Conservation (phyloP, 2,113 vertebrate genomes). For the Vulpes ferrilata region DNA sequence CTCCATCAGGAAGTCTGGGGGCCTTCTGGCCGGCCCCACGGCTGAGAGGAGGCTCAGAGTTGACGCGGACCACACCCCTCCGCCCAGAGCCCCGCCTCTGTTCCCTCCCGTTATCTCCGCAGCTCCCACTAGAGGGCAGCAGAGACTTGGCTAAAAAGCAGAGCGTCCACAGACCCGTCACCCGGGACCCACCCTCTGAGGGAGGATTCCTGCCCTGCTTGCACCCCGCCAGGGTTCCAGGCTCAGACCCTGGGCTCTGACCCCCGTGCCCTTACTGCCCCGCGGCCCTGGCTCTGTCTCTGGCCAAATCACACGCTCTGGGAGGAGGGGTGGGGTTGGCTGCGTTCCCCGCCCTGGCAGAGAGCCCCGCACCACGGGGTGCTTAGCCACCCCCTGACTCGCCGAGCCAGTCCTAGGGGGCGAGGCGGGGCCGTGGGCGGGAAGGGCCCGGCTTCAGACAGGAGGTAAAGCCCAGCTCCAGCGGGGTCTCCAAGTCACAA, state of each 20-base stretch:
- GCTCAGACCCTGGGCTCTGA: background rate
- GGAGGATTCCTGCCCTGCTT: background rate
- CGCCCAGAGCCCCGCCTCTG: background rate
- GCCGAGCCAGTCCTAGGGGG: no score
- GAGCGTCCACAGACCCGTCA: background rate
- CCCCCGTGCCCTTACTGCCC: background rate
- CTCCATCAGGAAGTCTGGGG: background rate
- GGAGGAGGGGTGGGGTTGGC: background rate
- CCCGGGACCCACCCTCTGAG: accelerated
- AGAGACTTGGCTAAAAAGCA: conserved; percentile 70
- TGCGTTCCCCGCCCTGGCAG: background rate
- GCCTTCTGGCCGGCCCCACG: background rate
- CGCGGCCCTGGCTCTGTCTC: background rate
- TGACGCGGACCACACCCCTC: background rate
- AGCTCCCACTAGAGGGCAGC: conserved; percentile 69
- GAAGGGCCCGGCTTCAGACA: no score
- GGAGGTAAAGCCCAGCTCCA: no score
- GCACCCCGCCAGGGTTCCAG: background rate
- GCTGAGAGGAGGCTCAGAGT: no score
- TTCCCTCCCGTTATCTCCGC: background rate
- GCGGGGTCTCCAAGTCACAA: no score
- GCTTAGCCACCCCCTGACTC: background rate
- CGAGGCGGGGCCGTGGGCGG: no score
- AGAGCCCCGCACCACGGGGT: background rate
- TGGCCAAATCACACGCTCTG: background rate